Evolutionary conservation across 2,797 vertebrate species (phyloP), one percentile per base, ranked within the genome.

Genomic region (Liasis olivaceus): DNA sequence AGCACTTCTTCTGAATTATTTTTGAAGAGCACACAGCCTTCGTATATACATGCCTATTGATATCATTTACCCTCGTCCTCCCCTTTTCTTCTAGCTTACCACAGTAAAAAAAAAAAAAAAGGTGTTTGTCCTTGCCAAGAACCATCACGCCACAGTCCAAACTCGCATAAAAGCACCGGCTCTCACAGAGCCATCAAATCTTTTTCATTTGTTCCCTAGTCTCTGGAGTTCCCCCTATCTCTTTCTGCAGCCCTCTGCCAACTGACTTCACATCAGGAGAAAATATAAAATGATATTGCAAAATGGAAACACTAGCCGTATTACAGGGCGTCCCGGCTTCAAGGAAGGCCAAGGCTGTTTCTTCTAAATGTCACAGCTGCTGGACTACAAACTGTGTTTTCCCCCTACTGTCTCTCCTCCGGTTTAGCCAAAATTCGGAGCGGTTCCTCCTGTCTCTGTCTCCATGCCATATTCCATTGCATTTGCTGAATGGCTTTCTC

Each of bases 221-320:
- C 94, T 96, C 95, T 88, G 59, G 90, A 96, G 90, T 7, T n/a
- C 92, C 69, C 95, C 81, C 93, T 90, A 51, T 94, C n/a, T 94
- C 72, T 91, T 95, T 87, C 89, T 94, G 89, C 85, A 96, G 26
- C n/a, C 81, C 51, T 92, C 89, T 93, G 54, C 77, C 89, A 92
- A 96, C 93, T 90, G 63, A 94, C 93, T 96, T 97, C 81, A 95
- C 28, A 94, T 95, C 66, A 91, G 85, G 95, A 95, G 90, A 95
- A 96, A 96, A 88, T 22, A 93, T 85, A 90, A 95, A 94, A 95
- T 95, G 95, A 90, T 90, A 93, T n/a, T 91, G 47, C 1, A 20
- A 64, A 96, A 93, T 85, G 64, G 56, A 95, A 97, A 93, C 0
- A 3, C 14, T 94, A 47, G n/a, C 88, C 94, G 5, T 91, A 93